Conservation (phyloP, 2,888 invertebrate species). For the Trypoxylon attenuatum region DNA sequence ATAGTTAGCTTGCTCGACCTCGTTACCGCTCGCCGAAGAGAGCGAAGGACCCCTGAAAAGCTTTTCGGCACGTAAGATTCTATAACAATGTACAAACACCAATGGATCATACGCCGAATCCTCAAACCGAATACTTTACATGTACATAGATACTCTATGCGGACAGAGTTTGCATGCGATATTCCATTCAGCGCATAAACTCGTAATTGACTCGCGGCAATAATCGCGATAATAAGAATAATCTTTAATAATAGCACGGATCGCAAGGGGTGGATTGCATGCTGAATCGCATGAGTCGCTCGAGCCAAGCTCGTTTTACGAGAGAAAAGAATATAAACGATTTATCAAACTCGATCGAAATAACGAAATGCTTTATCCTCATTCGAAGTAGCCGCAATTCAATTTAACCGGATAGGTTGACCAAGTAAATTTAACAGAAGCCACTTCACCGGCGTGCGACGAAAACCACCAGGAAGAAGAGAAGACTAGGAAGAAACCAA, state of each 20-base stretch:
- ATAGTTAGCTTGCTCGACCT: slow-evolving; percentile 63
- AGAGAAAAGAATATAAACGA: too few relatives aligned
- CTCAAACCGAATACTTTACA: too few relatives aligned
- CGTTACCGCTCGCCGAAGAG: slow-evolving; percentile 50
- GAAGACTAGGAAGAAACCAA: slow-evolving; percentile 54
- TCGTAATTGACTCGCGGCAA: too few relatives aligned
- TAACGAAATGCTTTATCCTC: slow-evolving; percentile 13
- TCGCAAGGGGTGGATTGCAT: too few relatives aligned
- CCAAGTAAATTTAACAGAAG: slow-evolving; percentile 35
- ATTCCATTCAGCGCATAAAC: too few relatives aligned
- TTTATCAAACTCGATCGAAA: not conserved
- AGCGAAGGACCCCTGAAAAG: slow-evolving; percentile 33
- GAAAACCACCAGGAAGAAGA: slow-evolving; percentile 25
- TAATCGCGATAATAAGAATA: too few relatives aligned
- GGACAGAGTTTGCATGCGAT: too few relatives aligned
- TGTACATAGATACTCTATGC: too few relatives aligned
- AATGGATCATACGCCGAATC: not conserved
- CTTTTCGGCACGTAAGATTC: slow-evolving; percentile 38
- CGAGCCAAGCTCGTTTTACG: too few relatives aligned
- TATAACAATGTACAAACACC: slow-evolving; percentile 1
- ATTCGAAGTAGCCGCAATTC: slow-evolving; percentile 12
- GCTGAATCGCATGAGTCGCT: too few relatives aligned
- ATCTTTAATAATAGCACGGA: too few relatives aligned
- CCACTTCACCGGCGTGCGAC: slow-evolving; percentile 22
- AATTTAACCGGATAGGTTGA: slow-evolving; percentile 17